phyloP scores from a whole-genome alignment of 2,888 invertebrate species.

The Thymelicus acteon region DNA sequence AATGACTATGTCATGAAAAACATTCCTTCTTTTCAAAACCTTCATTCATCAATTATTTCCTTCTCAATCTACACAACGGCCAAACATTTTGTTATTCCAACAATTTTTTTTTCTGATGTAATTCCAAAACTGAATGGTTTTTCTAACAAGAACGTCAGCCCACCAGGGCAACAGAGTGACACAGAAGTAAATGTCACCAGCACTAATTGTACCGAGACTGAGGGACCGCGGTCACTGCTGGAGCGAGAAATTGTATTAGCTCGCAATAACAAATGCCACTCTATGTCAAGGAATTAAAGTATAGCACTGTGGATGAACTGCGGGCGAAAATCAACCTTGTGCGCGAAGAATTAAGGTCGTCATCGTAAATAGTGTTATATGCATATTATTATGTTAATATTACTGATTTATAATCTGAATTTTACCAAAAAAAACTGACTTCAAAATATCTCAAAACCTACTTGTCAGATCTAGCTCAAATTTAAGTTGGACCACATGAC shows the following conservation, averaged over 20 bases:
- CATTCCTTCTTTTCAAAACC: too few species aligned
- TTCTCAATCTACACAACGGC: too few species aligned
- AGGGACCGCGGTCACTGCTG: slow-evolving; percentile 69
- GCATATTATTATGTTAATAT: too few species aligned
- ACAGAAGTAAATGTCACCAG: slow-evolving; percentile 74
- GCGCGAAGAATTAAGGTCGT: not conserved
- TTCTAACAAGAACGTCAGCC: slow-evolving; percentile 20
- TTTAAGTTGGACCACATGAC: too few species aligned
- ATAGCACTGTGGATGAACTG: not conserved
- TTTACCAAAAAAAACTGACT: too few species aligned
- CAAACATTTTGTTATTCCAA: not conserved
- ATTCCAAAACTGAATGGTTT: slow-evolving; percentile 6
- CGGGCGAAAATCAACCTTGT: not conserved
- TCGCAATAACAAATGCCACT: slow-evolving; percentile 55
- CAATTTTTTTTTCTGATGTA: not conserved
- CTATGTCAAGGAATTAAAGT: slow-evolving; percentile 33
- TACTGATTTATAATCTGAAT: too few species aligned
- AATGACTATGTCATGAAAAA: too few species aligned
- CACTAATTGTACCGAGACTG: slow-evolving; percentile 79
- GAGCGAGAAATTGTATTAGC: slow-evolving; percentile 80
- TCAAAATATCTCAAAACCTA: too few species aligned
- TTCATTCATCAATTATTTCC: too few species aligned
- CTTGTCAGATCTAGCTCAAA: too few species aligned
- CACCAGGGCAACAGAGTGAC: slow-evolving; percentile 49
- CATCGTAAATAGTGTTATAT: not conserved